phyloP scores from a whole-genome alignment of 1,140 invertebrate species.

The Magallana gigas region DNA sequence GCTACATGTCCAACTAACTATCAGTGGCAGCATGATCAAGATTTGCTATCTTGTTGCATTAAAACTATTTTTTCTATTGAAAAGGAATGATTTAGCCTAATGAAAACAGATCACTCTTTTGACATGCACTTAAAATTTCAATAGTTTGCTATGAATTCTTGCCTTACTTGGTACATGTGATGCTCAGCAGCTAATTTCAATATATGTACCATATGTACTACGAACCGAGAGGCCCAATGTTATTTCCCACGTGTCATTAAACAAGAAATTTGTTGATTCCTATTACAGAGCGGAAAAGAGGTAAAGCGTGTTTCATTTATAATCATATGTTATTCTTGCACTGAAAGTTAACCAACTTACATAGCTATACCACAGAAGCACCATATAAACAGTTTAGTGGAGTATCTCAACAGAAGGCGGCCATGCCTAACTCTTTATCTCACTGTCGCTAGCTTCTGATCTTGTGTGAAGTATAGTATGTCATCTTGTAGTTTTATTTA shows the following conservation, averaged over 20 bases:
- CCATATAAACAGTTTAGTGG: not conserved
- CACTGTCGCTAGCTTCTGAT: not conserved
- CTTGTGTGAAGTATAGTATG: too few species aligned
- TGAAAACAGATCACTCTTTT: not conserved
- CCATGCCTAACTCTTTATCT: not conserved
- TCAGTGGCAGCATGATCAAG: not conserved
- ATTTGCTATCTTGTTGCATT: conserved; percentile 4
- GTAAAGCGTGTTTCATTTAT: conserved; percentile 13
- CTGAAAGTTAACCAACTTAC: conserved; percentile 18
- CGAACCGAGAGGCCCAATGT: not conserved
- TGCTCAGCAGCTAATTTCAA: too few species aligned
- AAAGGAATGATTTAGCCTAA: not conserved
- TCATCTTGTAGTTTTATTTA: too few species aligned
- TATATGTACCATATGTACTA: too few species aligned
- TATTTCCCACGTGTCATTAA: not conserved
- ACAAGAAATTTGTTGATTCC: not conserved
- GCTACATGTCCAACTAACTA: not conserved
- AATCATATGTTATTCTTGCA: conserved; percentile 28
- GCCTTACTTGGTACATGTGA: too few species aligned
- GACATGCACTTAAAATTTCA: not conserved
- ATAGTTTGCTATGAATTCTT: too few species aligned
- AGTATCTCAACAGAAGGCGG: not conserved
- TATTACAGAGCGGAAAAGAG: conserved; percentile 21
- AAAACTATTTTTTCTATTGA: not conserved
- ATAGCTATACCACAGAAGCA: conserved; percentile 1